Base-by-base conservation (phyloP, 2,113 vertebrate species). In the Cariama cristata region DNA sequence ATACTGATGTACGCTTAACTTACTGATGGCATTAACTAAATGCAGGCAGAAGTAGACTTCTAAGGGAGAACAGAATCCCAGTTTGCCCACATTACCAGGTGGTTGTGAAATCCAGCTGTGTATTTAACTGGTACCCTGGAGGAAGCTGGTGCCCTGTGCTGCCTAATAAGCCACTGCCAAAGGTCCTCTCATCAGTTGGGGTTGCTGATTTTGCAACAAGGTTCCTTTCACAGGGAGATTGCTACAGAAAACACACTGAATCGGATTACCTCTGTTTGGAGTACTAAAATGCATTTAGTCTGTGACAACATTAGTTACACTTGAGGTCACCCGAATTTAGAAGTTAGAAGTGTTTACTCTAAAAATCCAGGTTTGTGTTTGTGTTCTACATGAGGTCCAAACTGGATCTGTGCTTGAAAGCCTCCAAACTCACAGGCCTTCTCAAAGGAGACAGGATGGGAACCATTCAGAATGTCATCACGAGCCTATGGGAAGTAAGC, bases 301-400 rank as follows among this genome's bases (percentile, higher is more conserved):
- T 91, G 50, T 63, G 59, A 89, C 64, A 89, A 83, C 68, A 59
- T 50, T 66, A 92, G 71, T 62, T 90, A 97, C 50, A 62, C 71
- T 50, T 60, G 32, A 74, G 20, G 55, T 53, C 59, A 76, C 82
- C 42, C 77, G 5, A 89, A 81, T 59, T 40, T 72, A 89, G 38
- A 96, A 93, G 75, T 79, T 79, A 94, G 79, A 75, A 86, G 47
- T 30, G 92, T 98, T 99, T 99, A 99, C 99, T 99, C 99, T 81
- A 99, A 97, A 97, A 99, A 99, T 98, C 99, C 99, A 33, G 99
- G 99, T 96, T 99, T 99, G 98, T 99, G 99, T 98, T 99, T 99
- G 98, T 99, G 99, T 84, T 99, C 99, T 93, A 99, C 99, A 13
- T 99, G 99, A 96, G 99, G 99, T 97, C 99, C 99, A 44, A 99